A percentile compares a stretch with the other conserved stretches of the same genome.
These are phyloP conservation scores for Panthera leo DNA, from an alignment of 2,113 vertebrate genomes.

Conservation along the genomic window DNA sequence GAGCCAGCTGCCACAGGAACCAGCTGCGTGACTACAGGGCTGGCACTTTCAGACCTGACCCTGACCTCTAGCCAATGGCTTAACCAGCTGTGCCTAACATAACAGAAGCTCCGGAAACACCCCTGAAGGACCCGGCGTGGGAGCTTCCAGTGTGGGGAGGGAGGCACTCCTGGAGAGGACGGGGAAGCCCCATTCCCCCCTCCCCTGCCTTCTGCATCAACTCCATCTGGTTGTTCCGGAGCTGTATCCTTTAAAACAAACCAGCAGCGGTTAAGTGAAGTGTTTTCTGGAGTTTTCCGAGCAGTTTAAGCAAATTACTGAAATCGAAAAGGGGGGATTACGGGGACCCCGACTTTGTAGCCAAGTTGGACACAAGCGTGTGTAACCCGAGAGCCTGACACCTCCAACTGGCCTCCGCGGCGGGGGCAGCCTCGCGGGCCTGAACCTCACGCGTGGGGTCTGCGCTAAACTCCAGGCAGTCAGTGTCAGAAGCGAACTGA, in stretches of 20 bases:
- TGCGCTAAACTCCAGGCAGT: not conserved
- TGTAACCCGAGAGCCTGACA: not conserved
- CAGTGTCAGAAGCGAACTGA: not conserved
- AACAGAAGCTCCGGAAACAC: not conserved
- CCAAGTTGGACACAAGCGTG: not conserved
- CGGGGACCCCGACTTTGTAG: not conserved
- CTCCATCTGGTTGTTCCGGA: not conserved
- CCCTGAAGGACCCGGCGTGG: no score
- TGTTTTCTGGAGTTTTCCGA: not conserved
- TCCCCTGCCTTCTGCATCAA: not conserved
- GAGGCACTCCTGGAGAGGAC: fast-evolving
- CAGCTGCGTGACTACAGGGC: fast-evolving
- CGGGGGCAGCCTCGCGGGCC: not conserved
- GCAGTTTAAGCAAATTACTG: not conserved
- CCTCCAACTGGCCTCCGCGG: not conserved
- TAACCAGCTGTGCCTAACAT: not conserved
- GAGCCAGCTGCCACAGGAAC: not conserved
- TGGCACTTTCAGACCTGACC: not conserved
- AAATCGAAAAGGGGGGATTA: not conserved
- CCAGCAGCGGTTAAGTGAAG: not conserved
- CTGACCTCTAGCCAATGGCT: not conserved
- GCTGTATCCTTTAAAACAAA: not conserved
- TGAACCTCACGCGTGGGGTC: not conserved
- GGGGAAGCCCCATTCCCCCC: not conserved
- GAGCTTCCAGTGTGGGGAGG: not conserved